These are phyloP conservation scores for Acanthoscelides obtectus DNA, from an alignment of 2,888 invertebrate species.

Conservation along the genomic window DNA sequence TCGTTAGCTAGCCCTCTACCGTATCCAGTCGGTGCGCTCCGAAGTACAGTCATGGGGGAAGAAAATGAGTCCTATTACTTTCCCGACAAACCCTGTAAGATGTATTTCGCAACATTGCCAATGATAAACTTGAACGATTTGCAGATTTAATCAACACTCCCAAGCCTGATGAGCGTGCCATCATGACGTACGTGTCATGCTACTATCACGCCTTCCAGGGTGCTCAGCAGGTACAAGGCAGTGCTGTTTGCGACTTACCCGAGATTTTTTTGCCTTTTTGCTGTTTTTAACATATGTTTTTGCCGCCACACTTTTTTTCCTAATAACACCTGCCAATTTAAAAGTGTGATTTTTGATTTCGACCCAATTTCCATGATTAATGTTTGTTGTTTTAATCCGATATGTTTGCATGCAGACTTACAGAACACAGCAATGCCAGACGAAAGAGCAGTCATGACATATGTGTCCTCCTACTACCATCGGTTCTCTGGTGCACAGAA, in stretches of 20 bases:
- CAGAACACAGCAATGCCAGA: constrained; percentile 98
- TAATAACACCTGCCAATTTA: neutral
- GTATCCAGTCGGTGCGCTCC: too few relatives aligned
- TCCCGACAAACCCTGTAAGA: too few relatives aligned
- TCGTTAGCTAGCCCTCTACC: too few relatives aligned
- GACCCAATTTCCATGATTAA: constrained; percentile 6
- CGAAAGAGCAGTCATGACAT: constrained; percentile 99
- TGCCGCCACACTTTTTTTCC: constrained; percentile 2
- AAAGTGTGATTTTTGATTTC: constrained; percentile 16
- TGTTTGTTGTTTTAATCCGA: constrained; percentile 34
- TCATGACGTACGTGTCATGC: constrained; percentile 99
- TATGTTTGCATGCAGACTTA: constrained; percentile 69
- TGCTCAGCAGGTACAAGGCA: constrained; percentile 81
- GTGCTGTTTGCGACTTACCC: constrained; percentile 11
- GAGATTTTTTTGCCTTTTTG: constrained; percentile 17
- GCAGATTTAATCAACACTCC: constrained; percentile 99
- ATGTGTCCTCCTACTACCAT: constrained; percentile 99
- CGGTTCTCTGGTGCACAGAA: constrained; percentile 99
- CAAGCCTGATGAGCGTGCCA: constrained; percentile 99
- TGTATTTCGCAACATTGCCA: too few relatives aligned
- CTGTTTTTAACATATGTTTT: constrained; percentile 13
- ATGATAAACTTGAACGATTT: constrained; percentile 30
- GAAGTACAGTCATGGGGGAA: too few relatives aligned
- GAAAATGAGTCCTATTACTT: too few relatives aligned
- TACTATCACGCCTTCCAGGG: constrained; percentile 99